These are phyloP conservation scores for Synergus japonicus DNA, from an alignment of 2,888 invertebrate genomes.

Conservation along the genomic window DNA sequence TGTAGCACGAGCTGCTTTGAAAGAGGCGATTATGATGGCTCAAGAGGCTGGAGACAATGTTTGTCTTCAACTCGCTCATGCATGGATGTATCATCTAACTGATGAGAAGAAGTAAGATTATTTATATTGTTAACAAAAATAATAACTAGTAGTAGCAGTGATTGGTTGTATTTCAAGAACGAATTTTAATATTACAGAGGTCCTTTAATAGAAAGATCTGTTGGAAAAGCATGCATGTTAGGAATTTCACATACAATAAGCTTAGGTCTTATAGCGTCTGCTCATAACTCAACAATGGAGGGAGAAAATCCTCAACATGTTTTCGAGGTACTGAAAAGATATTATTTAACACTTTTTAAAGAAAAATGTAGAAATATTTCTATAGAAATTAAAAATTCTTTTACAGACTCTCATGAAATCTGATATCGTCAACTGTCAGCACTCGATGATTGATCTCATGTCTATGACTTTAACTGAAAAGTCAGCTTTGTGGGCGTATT, in stretches of 20 bases:
- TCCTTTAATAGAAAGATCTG: slow-evolving; percentile 83
- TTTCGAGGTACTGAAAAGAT: slow-evolving; percentile 80
- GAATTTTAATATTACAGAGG: slow-evolving; percentile 76
- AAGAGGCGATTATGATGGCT: slow-evolving; percentile 91
- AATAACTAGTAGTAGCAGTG: slow-evolving; percentile 6
- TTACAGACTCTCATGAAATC: slow-evolving; percentile 89
- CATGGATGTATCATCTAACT: slow-evolving; percentile 86
- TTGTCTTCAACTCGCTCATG: slow-evolving; percentile 90
- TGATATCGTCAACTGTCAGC: slow-evolving; percentile 91
- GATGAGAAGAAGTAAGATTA: slow-evolving; percentile 74
- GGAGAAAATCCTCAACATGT: slow-evolving; percentile 83
- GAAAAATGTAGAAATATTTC: neutral
- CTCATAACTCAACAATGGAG: slow-evolving; percentile 86
- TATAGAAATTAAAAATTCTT: slow-evolving; percentile 54
- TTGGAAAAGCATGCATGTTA: slow-evolving; percentile 84
- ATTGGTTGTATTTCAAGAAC: slow-evolving; percentile 6
- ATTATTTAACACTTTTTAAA: neutral
- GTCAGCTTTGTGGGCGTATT: slow-evolving; percentile 91
- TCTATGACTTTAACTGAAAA: slow-evolving; percentile 89
- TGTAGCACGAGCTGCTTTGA: slow-evolving; percentile 88
- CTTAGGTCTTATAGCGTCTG: slow-evolving; percentile 86
- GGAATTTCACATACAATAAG: slow-evolving; percentile 86
- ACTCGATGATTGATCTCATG: slow-evolving; percentile 89
- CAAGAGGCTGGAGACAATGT: slow-evolving; percentile 92
- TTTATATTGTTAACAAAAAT: slow-evolving; percentile 29